Evolutionary conservation across 2,888 invertebrate species (phyloP).

Genomic region (Oligia latruncula): DNA sequence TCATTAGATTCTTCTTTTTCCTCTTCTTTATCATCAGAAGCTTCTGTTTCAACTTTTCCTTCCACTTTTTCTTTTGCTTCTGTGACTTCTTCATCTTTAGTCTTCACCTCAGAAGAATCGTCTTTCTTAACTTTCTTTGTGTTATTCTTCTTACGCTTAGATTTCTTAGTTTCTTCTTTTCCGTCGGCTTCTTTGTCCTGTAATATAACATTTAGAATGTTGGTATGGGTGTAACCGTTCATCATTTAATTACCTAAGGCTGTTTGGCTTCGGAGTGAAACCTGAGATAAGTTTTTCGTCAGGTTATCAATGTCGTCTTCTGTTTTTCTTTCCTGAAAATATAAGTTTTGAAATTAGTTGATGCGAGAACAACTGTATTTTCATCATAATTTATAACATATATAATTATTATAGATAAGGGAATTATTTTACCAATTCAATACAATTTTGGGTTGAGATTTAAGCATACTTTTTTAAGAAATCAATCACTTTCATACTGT

Average conservation of each 20-base stretch:
- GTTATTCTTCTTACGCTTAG: slow-evolving; percentile 74
- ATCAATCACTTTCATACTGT: not conserved
- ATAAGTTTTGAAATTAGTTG: slow-evolving; percentile 45
- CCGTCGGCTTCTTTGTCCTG: slow-evolving; percentile 81
- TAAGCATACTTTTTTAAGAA: not conserved
- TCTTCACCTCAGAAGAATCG: slow-evolving; percentile 53
- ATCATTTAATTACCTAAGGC: slow-evolving; percentile 89
- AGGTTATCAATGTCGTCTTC: slow-evolving; percentile 85
- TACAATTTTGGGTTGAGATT: not conserved
- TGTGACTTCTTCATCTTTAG: slow-evolving; percentile 41
- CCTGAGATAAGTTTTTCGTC: slow-evolving; percentile 87
- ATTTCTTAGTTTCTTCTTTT: slow-evolving; percentile 69
- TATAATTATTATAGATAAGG: not conserved
- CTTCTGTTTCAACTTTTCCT: slow-evolving; percentile 11
- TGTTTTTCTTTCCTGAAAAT: slow-evolving; percentile 80
- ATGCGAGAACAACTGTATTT: not conserved
- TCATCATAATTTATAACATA: not conserved
- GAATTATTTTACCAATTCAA: not conserved
- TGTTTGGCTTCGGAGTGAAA: slow-evolving; percentile 85
- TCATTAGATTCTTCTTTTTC: slow-evolving; percentile 36
- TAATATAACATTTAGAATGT: slow-evolving; percentile 85
- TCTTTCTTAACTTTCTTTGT: slow-evolving; percentile 63
- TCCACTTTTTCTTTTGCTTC: slow-evolving; percentile 38
- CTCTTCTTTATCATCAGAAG: slow-evolving; percentile 31
- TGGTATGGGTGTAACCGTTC: slow-evolving; percentile 82